phyloP scores from a whole-genome alignment of 2,888 invertebrate genomes.

The Kuschelorhynchus macadamiae region DNA sequence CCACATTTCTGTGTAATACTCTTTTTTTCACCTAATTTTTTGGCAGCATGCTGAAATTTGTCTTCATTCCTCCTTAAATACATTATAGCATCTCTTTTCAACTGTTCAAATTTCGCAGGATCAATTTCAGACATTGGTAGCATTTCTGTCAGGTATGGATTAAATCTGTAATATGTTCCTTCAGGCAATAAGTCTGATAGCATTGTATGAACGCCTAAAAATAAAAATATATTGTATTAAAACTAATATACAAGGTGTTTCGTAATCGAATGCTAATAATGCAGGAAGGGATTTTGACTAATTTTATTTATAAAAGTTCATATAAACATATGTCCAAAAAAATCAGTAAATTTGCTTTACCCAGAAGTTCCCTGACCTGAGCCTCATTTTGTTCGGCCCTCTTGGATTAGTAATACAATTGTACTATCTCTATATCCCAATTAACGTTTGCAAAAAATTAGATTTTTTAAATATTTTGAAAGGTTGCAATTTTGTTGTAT shows the following conservation, averaged over 20 bases:
- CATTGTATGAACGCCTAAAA: constrained; percentile 82
- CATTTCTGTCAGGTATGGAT: constrained; percentile 88
- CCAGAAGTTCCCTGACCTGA: too few species aligned
- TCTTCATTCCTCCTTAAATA: constrained; percentile 81
- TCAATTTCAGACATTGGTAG: constrained; percentile 86
- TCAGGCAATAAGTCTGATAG: constrained; percentile 82
- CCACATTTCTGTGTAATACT: constrained; percentile 65
- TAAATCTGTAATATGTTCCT: constrained; percentile 86
- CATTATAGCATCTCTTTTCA: constrained; percentile 82
- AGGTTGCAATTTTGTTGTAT: too few species aligned
- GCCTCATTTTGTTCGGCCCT: too few species aligned
- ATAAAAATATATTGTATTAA: not conserved
- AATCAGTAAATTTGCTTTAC: too few species aligned
- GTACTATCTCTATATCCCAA: too few species aligned
- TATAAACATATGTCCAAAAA: too few species aligned
- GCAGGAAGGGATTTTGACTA: too few species aligned
- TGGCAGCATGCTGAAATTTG: constrained; percentile 77
- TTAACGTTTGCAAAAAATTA: too few species aligned
- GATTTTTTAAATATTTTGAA: too few species aligned
- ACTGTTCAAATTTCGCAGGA: constrained; percentile 77
- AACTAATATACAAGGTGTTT: too few species aligned
- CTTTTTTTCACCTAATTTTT: constrained; percentile 68
- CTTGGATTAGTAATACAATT: too few species aligned
- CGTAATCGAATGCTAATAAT: not conserved
- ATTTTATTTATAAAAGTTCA: too few species aligned